Conservation (phyloP, 2,113 vertebrate species). For the Sigmodon hispidus region DNA sequence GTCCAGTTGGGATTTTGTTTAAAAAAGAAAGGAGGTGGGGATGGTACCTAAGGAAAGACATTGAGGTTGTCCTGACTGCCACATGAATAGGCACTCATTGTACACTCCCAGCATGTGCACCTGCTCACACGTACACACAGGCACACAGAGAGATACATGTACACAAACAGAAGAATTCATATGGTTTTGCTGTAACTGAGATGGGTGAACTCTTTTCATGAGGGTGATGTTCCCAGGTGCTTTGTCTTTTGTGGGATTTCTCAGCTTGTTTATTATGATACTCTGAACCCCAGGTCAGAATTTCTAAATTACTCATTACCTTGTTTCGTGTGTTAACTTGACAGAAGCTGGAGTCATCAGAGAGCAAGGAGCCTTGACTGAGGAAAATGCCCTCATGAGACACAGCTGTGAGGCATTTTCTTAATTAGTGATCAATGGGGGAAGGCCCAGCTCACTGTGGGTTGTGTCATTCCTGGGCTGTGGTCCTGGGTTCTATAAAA, state of each 20-base stretch:
- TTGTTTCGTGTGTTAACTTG: not conserved
- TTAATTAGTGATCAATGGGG: not conserved
- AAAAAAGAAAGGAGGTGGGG: not conserved
- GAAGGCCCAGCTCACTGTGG: not conserved
- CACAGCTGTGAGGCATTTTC: not conserved
- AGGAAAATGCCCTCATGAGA: no score
- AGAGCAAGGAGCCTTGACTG: not conserved
- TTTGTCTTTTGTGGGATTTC: not conserved
- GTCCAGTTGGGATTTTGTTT: not conserved
- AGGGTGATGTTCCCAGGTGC: not conserved
- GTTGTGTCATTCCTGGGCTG: not conserved
- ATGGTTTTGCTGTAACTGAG: conserved; percentile 3
- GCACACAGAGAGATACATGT: not conserved
- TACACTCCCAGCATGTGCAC: not conserved
- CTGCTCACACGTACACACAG: not conserved
- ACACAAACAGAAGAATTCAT: not conserved
- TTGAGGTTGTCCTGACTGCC: not conserved
- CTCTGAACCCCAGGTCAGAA: not conserved
- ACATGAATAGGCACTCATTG: not conserved
- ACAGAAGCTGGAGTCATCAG: not conserved
- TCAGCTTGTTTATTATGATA: not conserved
- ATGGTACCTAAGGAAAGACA: not conserved
- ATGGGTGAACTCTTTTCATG: conserved; percentile 5
- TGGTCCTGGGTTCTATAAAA: not conserved
- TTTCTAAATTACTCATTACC: not conserved